A percentile compares a stretch with the other conserved stretches of the same genome.
These are phyloP conservation scores for Parnassius apollo DNA, from an alignment of 2,888 invertebrate genomes.

Conservation along the genomic window DNA sequence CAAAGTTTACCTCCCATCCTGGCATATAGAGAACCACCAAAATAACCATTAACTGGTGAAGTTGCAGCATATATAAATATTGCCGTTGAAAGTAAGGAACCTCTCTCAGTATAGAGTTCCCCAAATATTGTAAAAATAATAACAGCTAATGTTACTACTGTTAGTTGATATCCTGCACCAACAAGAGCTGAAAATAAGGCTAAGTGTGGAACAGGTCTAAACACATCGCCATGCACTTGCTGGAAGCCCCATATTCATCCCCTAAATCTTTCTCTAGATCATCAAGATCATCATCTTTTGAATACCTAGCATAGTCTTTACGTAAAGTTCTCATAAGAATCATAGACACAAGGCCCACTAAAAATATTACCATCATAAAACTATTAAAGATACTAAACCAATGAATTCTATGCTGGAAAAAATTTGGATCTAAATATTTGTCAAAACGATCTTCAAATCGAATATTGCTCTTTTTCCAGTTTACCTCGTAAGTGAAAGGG, in stretches of 20 bases:
- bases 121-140: conserved; percentile 98
- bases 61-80: conserved; percentile 99
- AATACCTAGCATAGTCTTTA: conserved; percentile 99
- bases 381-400: conserved; percentile 99
- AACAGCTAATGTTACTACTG: conserved; percentile 95
- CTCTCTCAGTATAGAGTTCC: conserved; percentile 98
- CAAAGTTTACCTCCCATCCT: conserved; percentile 97
- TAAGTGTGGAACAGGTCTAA: conserved; percentile 95
- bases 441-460: conserved; percentile 97
- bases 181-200: conserved; percentile 96
- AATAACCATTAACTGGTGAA: conserved; percentile 99
- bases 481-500: conserved; percentile 97
- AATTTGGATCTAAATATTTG: conserved; percentile 99
- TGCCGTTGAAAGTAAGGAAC: conserved; percentile 96
- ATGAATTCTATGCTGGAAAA: conserved; percentile 99
- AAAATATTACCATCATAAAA: conserved; percentile 99
- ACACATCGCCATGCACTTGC: conserved; percentile 99
- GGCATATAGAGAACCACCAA: conserved; percentile 98
- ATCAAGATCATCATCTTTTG: conserved; percentile 98
- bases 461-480: conserved; percentile 93
- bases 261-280: conserved; percentile 99
- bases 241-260: conserved; percentile 99
- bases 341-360: conserved; percentile 99
- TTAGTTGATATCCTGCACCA: conserved; percentile 97
- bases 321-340: conserved; percentile 98